Evolutionary conservation across 2,113 vertebrate species (phyloP), one percentile per base, ranked within the genome.

Genomic region (Triplophysa tibetana): DNA sequence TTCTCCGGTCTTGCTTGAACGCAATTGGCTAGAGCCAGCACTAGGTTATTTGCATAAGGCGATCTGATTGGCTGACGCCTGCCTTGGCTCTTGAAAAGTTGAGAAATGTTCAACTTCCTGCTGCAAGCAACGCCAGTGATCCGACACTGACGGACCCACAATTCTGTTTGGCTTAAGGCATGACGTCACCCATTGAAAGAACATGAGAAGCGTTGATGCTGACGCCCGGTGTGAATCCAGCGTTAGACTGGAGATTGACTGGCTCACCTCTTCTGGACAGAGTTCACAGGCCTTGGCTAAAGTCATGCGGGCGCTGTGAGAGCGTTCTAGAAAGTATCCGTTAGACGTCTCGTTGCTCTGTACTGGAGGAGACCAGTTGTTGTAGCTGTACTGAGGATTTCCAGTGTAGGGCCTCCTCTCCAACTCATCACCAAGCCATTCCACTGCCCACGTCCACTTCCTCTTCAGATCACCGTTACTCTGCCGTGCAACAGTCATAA

Each of bases 341-440:
- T 99, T 99, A 83, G 97, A 99, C 56, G 97, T 99, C 91, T 99
- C 97, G 80, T 99, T 99, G 93, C 97, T 99, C 89, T 99, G 97
- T 45, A 99, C 96, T 0, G 97, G 97, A 69, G 97, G 97, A 70
- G 97, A 98, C 97, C 97, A 99, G 84, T 99, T 99, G 88, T 98
- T 99, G 77, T 99, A 99, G 75, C 95, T 98, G 87, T 99, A 99
- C 0, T 99, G 97, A 67, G 97, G 97, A 81, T 97, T 99, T 84
- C 96, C 96, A 60, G 96, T 97, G 86, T 99, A 99, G 0, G 97
- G 97, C 90, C 97, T 91, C 83, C 97, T 94, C 89, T 99, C 97
- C 61, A 99, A 93, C 89, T 99, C 97, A 0, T 99, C 97, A 33
- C 97, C 97, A 80, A 99, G 92, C 97, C 97, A 99, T 85, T 99